Evolutionary conservation across 2,888 invertebrate species (phyloP).

Genomic region (Bimastos eiseni): DNA sequence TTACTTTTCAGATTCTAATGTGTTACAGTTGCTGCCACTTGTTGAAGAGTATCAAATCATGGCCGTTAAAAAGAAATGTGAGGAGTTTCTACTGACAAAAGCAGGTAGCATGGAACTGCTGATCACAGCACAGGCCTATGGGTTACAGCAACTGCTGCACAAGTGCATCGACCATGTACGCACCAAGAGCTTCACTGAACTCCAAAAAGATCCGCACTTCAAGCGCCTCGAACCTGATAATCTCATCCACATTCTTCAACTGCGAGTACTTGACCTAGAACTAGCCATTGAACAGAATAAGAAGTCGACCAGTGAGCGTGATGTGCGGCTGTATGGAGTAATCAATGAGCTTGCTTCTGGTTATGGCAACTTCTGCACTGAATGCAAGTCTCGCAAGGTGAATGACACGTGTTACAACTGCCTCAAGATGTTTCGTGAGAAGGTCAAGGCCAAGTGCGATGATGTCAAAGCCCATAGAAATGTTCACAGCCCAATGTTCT

Average conservation of each 20-base stretch:
- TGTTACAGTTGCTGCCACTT: slow-evolving; percentile 59
- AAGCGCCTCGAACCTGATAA: slow-evolving; percentile 49
- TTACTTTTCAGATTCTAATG: slow-evolving; percentile 56
- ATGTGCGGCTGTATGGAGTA: slow-evolving; percentile 44
- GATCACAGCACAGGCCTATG: slow-evolving; percentile 50
- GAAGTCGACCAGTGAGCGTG: slow-evolving; percentile 39
- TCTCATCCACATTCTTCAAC: slow-evolving; percentile 47
- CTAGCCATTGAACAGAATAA: slow-evolving; percentile 34
- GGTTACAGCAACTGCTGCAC: slow-evolving; percentile 46
- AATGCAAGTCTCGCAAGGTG: slow-evolving; percentile 47
- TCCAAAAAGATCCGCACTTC: slow-evolving; percentile 49
- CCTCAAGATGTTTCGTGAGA: slow-evolving; percentile 47
- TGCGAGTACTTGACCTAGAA: slow-evolving; percentile 45
- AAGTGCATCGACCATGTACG: slow-evolving; percentile 51
- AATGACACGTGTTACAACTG: slow-evolving; percentile 47
- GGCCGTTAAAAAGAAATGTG: slow-evolving; percentile 60
- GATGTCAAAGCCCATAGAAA: slow-evolving; percentile 43
- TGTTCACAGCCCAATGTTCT: neutral
- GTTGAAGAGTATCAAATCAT: slow-evolving; percentile 62
- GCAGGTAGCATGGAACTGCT: slow-evolving; percentile 53
- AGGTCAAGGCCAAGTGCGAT: slow-evolving; percentile 46
- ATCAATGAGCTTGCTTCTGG: slow-evolving; percentile 46
- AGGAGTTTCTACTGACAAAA: slow-evolving; percentile 55
- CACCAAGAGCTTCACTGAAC: slow-evolving; percentile 49
- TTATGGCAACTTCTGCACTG: slow-evolving; percentile 47